Conservation (phyloP, 2,113 vertebrate genomes). For the Paratilapia polleni region DNA sequence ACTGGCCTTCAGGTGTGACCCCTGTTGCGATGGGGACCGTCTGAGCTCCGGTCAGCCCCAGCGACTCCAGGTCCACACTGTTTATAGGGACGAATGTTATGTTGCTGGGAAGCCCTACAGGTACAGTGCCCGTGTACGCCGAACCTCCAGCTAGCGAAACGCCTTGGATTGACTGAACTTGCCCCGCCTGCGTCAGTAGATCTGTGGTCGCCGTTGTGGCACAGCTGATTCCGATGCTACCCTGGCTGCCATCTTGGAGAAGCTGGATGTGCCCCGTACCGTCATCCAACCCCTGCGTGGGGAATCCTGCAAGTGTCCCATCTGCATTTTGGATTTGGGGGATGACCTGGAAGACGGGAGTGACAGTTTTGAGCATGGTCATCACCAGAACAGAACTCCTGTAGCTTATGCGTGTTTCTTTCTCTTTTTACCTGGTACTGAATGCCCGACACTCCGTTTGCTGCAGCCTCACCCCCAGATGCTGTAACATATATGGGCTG, state of each 20-base stretch:
- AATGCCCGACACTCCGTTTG: constrained; percentile 92
- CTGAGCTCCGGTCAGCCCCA: constrained; percentile 93
- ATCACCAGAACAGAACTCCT: background rate
- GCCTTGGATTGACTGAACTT: constrained; percentile 91
- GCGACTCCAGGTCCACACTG: constrained; percentile 96
- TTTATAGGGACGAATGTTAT: constrained; percentile 98
- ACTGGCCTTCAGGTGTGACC: constrained; percentile 93
- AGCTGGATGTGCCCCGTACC: constrained; percentile 92
- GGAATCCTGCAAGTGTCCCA: constrained; percentile 89
- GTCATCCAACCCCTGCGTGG: constrained; percentile 88
- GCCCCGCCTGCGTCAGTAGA: constrained; percentile 92
- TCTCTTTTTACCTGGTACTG: constrained; percentile 84
- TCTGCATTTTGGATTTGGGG: constrained; percentile 96
- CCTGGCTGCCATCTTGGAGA: constrained; percentile 89
- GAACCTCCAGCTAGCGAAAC: constrained; percentile 87
- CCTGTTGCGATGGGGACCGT: constrained; percentile 90
- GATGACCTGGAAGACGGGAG: constrained; percentile 86
- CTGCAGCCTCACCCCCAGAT: constrained; percentile 86
- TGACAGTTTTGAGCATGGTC: background rate
- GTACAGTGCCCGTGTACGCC: constrained; percentile 89
- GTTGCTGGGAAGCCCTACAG: constrained; percentile 93
- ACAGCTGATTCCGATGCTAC: constrained; percentile 81
- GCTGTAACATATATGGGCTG: constrained; percentile 97
- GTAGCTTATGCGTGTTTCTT: fast-evolving
- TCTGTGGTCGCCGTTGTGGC: constrained; percentile 85